Evolutionary conservation across 2,888 invertebrate genomes (phyloP), one percentile per base, ranked within the genome.

Genomic region (Perdita meconis): DNA sequence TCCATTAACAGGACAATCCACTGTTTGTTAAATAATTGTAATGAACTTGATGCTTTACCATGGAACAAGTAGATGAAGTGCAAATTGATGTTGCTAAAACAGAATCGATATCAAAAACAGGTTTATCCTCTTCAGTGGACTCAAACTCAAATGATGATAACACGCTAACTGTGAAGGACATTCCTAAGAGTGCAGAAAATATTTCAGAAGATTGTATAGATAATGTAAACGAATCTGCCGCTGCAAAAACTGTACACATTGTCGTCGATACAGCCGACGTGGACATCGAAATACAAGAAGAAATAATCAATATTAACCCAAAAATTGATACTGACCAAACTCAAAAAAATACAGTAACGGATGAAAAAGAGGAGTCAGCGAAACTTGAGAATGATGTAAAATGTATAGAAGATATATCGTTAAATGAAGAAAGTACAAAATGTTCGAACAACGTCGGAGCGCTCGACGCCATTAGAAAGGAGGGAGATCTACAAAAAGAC

Each of bases 41-140:
- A 44, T 24, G 50, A 60, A 51, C 66, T 72, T 69, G 56, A 64
- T 64, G 79, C 16, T 64, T 75, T 73, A 84, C 53, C 79, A 84
- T 84, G 84, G 84, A 84, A 70, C 79, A 75, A 61, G n/a, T 73
- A 64, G 74, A 83, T 57, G 72, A 57, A 70, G 16, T 34, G 4
- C 72, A 74, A n/a, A 44, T 19, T 42, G 51, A 72, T 22, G 44
- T 42, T 51, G 34, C 40, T 10, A 24, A 66, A 12, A 24, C 19
- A 22, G 60, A 69, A 34, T 22, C 38, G 6, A 12, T 42, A 16
- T 30, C 42, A 22, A 34, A 36, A 60, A 22, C 34, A 50, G 19
- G 55, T 50, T 19, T 55, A 36, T 19, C 60, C 34, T 6, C 64
- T 26, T 40, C 44, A 0, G 22, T 55, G 10, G 30, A 60, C 6